Evolutionary conservation across 2,888 invertebrate species (phyloP), one percentile per base, ranked within the genome.

Genomic region (Aspidapion aeneum): DNA sequence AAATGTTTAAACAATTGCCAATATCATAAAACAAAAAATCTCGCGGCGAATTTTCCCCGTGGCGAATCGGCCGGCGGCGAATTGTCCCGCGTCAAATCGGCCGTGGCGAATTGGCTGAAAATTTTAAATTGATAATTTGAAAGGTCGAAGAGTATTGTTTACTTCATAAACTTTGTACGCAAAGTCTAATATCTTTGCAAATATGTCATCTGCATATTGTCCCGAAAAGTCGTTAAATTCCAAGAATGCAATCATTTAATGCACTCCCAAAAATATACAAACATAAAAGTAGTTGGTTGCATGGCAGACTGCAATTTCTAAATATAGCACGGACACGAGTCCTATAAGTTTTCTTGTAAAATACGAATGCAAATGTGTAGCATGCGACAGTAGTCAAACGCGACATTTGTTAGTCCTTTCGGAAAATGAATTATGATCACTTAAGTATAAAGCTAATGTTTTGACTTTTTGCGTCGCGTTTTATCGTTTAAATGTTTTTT

Each of bases 291-390:
- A 35, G 35, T 35, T 35, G 35, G 66, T 70, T 64, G 69, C 70
- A 71, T 68, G 70, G 69, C 67, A 69, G 63, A 68, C 71, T 68
- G 72, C 71, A 71, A 74, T 74, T 73, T 74, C 74, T 74, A 74
- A 74, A 74, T 74, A 72, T 73, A 70, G 62, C 71, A 35, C 35
- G 35, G 12, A 35, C 35, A 35, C 35, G 35, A 35, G 35, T 35
- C 3, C 12, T 35, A 35, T 35, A 35, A 35, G 35, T 35, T 67
- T 67, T 58, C 20, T 58, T 65, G 58, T 70, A 64, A 65, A 65
- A 65, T 69, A 68, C 66, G 66, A 60, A 66, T 57, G 57, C 63
- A 62, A 63, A 59, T 63, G 69, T 69, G 68, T 69, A 67, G 70
- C 68, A 64, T 70, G 72, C 73, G 71, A 72, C 70, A 70, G 71